A percentile compares a stretch with the other conserved stretches of the same genome.
These are phyloP conservation scores for Elephantulus edwardii DNA, from an alignment of 2,113 vertebrate genomes.

Conservation along the genomic window DNA sequence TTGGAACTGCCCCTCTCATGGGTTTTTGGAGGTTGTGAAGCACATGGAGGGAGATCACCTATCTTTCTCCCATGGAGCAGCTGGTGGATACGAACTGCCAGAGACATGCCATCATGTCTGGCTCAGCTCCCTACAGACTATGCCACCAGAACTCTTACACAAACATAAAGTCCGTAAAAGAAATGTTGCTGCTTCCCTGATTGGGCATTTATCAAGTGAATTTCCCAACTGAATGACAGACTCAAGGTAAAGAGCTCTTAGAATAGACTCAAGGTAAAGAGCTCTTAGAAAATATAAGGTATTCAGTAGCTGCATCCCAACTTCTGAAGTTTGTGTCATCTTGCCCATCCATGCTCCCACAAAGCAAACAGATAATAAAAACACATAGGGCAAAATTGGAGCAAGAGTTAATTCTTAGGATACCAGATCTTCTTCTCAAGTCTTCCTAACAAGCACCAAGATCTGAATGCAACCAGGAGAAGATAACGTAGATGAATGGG, in stretches of 20 bases:
- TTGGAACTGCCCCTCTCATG: no score
- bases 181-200: not conserved
- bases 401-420: not conserved
- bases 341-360: not conserved
- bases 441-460: not conserved
- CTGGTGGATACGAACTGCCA: no score
- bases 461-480: not conserved
- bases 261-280: not conserved
- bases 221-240: not conserved
- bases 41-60: no score
- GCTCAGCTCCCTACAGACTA: no score
- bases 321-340: not conserved
- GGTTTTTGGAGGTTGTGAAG: no score
- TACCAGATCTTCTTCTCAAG: not conserved
- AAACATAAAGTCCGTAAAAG: not conserved
- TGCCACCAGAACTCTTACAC: no score
- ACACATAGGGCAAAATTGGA: not conserved
- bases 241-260: no score
- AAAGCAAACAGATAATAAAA: not conserved
- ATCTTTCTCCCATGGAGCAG: no score
- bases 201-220: not conserved
- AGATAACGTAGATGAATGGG: no score
- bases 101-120: no score
- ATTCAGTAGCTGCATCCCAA: not conserved
- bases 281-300: not conserved